Evolutionary conservation across 2,113 vertebrate species (phyloP).

Genomic region (Ptilonorhynchus violaceus): DNA sequence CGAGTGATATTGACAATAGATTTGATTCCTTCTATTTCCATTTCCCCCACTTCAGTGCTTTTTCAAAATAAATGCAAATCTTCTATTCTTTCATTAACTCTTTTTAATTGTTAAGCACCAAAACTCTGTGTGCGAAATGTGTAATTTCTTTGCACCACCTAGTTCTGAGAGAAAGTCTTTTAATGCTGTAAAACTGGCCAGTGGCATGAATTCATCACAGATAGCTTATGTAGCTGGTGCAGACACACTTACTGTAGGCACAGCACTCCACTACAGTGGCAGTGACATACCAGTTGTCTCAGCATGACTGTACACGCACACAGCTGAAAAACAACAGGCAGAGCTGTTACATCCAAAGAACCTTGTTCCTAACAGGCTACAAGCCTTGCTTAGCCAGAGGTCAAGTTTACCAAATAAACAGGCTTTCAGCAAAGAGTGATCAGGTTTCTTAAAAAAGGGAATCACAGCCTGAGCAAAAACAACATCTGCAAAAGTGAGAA

Average conservation of each 20-base stretch:
- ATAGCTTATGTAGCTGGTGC: rapidly evolving
- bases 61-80: not conserved
- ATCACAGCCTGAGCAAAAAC: not conserved
- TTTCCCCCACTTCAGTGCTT: not conserved
- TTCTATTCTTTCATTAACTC: not conserved
- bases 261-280: not conserved
- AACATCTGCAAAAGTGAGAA: not conserved
- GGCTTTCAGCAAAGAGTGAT: not conserved
- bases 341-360: not conserved
- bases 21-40: not conserved
- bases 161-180: not conserved
- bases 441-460: not conserved
- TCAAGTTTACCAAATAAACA: not conserved
- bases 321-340: not conserved
- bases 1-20: not conserved
- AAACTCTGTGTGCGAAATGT: rapidly evolving
- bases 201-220: not conserved
- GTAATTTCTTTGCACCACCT: not conserved
- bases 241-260: not conserved
- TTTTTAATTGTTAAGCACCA: not conserved
- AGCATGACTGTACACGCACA: not conserved
- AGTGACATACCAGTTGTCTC: not conserved
- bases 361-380: not conserved
- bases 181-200: not conserved
- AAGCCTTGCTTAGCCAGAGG: not conserved